Conservation (phyloP, 2,888 invertebrate species). For the Nomada fabriciana region DNA sequence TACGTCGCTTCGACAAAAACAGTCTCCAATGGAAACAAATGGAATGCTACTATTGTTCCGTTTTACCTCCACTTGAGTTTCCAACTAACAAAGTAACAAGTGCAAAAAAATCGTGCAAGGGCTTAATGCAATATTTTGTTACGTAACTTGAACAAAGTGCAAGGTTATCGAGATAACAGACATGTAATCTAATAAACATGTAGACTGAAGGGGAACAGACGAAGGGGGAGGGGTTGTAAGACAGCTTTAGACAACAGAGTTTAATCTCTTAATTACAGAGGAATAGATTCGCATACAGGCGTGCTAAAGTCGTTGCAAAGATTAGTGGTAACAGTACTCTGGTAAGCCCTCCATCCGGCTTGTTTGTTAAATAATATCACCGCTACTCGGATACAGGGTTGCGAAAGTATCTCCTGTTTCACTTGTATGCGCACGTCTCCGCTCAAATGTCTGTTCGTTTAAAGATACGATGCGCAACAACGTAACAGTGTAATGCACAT, state of each 20-base stretch:
- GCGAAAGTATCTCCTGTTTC: constrained; percentile 61
- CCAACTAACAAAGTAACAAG: neutral
- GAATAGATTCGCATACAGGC: constrained; percentile 64
- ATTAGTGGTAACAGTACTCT: constrained; percentile 81
- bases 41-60: too few species aligned
- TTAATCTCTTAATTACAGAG: constrained; percentile 83
- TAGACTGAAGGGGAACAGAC: neutral
- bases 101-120: too few species aligned
- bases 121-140: constrained; percentile 15
- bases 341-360: constrained; percentile 82
- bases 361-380: constrained; percentile 84
- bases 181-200: constrained; percentile 29
- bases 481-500: neutral
- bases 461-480: neutral
- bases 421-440: constrained; percentile 1
- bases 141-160: constrained; percentile 53
- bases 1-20: too few species aligned
- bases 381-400: constrained; percentile 63
- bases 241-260: constrained; percentile 79
- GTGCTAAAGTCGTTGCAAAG: constrained; percentile 71
- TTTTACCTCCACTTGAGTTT: too few species aligned
- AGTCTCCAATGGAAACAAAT: too few species aligned
- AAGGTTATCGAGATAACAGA: constrained; percentile 73
- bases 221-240: constrained; percentile 43
- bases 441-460: neutral